Base-by-base conservation (phyloP, 2,888 invertebrate species). In the Andrena minutula region DNA sequence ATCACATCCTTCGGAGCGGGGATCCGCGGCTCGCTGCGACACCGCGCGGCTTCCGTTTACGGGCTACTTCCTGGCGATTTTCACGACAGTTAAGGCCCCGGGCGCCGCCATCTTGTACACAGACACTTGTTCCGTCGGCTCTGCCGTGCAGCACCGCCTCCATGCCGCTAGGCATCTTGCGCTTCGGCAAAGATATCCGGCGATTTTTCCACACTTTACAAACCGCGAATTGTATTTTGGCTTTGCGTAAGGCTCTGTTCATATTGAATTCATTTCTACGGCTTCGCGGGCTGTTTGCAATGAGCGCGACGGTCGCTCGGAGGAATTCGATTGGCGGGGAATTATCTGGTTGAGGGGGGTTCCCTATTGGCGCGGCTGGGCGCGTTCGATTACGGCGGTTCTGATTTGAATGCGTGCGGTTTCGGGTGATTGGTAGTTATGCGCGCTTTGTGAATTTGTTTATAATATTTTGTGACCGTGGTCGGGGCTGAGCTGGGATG, bases 81-180 rank as follows among this genome's bases (percentile, higher is more conserved):
- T 73, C 76, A 69, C 72, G 75, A 84, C 84, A 85, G 84, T 82
- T 78, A 71, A 79, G 85, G 79, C 83, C 83, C 89, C 89, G 91
- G 89, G 87, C 87, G 88, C 84, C 87, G 91, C 91, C 92, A 91
- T 91, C 86, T 90, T 91, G 90, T 91, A 85, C 77, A 89, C 89
- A 86, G 90, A 89, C 89, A 89, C 91, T 90, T 90, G 90, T 91
- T 91, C 86, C 83, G 58, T 74, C 63, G 68, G 61, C 56, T 26
- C 61, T 65, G 56, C 49, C 61, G 70, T 78, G 64, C 30, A 69
- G 69, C 53, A 70, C 65, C 53, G 76, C 72, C 78, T 70, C 83
- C 78, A 78, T 73, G 63, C 49, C 60, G 49, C 77, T 49, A 56
- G 23, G 4, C 66, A 61, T 82, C 71, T 58, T 47, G 53, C 16